Evolutionary conservation across 2,797 vertebrate genomes (phyloP).

Genomic region (Hipposideros larvatus): DNA sequence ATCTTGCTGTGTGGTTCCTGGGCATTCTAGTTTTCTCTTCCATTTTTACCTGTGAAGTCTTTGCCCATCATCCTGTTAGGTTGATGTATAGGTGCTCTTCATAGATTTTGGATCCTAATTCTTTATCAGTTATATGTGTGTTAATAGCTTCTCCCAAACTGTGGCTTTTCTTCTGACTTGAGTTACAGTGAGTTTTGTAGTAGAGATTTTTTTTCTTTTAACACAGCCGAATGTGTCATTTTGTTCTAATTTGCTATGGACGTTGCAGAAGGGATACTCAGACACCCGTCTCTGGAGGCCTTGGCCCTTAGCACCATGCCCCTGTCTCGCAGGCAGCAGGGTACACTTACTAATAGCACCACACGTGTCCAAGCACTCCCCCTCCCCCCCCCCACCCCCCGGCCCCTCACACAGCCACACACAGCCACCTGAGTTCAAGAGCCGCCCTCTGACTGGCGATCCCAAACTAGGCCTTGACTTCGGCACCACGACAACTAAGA

Average conservation of each 20-base stretch:
- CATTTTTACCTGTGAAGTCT: neutral
- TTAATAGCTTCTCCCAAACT: neutral
- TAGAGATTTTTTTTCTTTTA: neutral
- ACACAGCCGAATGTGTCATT: neutral
- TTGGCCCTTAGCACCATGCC: neutral
- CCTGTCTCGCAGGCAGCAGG: neutral
- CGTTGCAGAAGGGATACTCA: neutral
- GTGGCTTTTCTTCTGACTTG: neutral
- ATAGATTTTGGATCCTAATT: neutral
- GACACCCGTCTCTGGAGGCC: neutral
- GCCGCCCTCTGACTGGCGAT: neutral
- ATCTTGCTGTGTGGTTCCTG: neutral
- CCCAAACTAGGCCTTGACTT: neutral
- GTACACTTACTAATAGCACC: too few relatives aligned
- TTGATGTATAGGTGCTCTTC: neutral
- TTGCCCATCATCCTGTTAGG: neutral
- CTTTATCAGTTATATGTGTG: neutral
- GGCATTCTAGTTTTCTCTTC: neutral
- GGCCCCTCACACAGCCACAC: neutral
- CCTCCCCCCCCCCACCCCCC: too few relatives aligned
- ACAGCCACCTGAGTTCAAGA: neutral
- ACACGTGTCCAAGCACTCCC: rapidly evolving
- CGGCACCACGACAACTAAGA: neutral
- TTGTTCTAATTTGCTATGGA: neutral
- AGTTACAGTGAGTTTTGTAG: neutral